These are phyloP conservation scores for Temnothorax longispinosus DNA, from an alignment of 1,140 invertebrate species.

Conservation along the genomic window DNA sequence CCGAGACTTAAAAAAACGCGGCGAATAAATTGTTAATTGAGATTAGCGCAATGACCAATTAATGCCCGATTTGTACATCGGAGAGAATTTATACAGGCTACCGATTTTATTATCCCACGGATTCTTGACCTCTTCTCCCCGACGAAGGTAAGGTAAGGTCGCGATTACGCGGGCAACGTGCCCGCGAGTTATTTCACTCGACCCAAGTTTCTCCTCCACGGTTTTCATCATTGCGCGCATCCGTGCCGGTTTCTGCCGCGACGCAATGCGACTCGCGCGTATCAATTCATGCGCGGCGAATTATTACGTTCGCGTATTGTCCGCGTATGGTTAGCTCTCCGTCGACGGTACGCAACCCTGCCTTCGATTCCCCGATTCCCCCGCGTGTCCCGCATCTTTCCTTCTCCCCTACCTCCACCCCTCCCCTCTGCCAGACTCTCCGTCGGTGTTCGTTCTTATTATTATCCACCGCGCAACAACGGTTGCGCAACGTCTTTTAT, in stretches of 20 bases:
- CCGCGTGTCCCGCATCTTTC: not conserved
- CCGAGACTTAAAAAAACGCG: no score
- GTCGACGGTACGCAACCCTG: constrained; percentile 50
- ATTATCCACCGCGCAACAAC: constrained; percentile 77
- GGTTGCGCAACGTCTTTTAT: constrained; percentile 81
- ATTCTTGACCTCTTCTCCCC: not conserved
- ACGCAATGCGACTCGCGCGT: constrained; percentile 36
- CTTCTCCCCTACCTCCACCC: constrained; percentile 6
- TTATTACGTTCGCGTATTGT: constrained; percentile 62
- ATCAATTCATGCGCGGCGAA: constrained; percentile 54
- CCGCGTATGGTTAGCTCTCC: constrained; percentile 35
- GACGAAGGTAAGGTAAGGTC: no score
- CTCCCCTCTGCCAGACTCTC: not conserved
- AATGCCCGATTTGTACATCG: not conserved
- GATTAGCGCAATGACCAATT: not conserved
- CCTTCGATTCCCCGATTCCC: not conserved
- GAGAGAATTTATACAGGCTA: not conserved
- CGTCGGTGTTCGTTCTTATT: constrained; percentile 70
- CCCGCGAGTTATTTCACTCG: not conserved
- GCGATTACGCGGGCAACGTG: not conserved
- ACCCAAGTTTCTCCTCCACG: constrained; percentile 60
- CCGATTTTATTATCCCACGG: not conserved
- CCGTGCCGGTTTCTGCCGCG: not conserved
- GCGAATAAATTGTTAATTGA: not conserved
- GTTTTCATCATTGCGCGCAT: constrained; percentile 46